These are phyloP conservation scores for Merodon equestris DNA, from an alignment of 2,888 invertebrate species.

Conservation along the genomic window DNA sequence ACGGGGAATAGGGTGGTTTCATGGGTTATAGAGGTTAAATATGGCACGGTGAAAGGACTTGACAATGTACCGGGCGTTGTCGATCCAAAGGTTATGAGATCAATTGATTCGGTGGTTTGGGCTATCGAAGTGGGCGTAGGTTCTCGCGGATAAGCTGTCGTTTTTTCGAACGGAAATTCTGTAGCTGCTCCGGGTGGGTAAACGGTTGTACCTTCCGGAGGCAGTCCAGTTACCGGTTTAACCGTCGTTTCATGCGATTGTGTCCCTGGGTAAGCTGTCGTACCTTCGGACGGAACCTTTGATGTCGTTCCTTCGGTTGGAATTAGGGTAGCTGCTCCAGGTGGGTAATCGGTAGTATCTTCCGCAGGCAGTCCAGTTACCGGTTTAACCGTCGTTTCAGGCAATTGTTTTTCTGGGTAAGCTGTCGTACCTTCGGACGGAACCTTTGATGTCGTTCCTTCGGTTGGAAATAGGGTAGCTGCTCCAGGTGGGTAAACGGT, in stretches of 20 bases:
- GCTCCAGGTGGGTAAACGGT: conserved; percentile 6
- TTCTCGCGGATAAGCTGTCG: neutral
- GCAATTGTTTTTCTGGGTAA: neutral
- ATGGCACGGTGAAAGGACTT: conserved; percentile 40
- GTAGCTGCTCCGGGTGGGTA: neutral
- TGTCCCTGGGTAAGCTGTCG: conserved; percentile 5
- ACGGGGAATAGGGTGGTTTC: conserved; percentile 50
- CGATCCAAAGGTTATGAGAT: conserved; percentile 20
- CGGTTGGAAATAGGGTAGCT: neutral
- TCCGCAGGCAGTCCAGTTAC: neutral
- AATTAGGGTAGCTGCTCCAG: neutral
- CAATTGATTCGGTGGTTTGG: conserved; percentile 2
- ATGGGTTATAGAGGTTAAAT: conserved; percentile 1
- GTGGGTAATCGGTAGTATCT: neutral
- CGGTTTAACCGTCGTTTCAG: neutral
- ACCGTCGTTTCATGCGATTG: neutral
- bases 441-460: neutral
- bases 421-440: conserved; percentile 16
- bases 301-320: neutral
- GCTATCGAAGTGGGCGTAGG: too few species aligned
- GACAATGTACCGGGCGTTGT: neutral
- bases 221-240: neutral
- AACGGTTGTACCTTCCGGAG: neutral
- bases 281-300: neutral
- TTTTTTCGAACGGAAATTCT: neutral